phyloP scores from a whole-genome alignment of 1,140 invertebrate species.

The Magallana ariakensis region DNA sequence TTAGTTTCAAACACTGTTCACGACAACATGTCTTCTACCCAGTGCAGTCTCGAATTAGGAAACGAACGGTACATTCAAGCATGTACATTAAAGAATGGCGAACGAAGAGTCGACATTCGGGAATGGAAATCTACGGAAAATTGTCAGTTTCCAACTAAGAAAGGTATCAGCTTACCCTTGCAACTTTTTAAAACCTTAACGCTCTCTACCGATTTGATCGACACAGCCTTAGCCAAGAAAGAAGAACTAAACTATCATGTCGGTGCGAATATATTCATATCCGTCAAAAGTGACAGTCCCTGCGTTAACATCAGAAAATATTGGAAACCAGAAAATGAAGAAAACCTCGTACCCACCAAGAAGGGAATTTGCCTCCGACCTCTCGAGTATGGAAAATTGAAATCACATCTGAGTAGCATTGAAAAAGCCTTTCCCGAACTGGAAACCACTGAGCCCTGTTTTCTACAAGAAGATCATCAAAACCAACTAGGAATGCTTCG shows the following conservation, averaged over 20 bases:
- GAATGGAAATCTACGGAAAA: conserved; percentile 1
- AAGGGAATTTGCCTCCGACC: too few relatives aligned
- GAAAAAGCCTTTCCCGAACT: too few relatives aligned
- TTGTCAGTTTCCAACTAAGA: not conserved
- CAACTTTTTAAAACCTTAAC: not conserved
- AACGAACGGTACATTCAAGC: too few relatives aligned
- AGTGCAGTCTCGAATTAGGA: too few relatives aligned
- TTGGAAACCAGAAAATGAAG: not conserved
- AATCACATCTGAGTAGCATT: too few relatives aligned
- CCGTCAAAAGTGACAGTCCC: not conserved
- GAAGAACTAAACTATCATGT: not conserved
- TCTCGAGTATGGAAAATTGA: too few relatives aligned
- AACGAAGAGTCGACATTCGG: not conserved
- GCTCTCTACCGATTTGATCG: not conserved
- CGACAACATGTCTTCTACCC: too few relatives aligned
- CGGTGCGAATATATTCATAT: not conserved
- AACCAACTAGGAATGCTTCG: too few relatives aligned
- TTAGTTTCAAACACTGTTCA: too few relatives aligned
- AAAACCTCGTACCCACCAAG: not conserved
- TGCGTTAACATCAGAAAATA: conserved; percentile 16
- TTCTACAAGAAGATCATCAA: too few relatives aligned
- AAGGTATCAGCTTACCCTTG: conserved; percentile 8
- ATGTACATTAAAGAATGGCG: too few relatives aligned
- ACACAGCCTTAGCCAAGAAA: not conserved
- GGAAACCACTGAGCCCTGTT: too few relatives aligned